Base-by-base conservation (phyloP, 2,113 vertebrate genomes). In the Riparia riparia region DNA sequence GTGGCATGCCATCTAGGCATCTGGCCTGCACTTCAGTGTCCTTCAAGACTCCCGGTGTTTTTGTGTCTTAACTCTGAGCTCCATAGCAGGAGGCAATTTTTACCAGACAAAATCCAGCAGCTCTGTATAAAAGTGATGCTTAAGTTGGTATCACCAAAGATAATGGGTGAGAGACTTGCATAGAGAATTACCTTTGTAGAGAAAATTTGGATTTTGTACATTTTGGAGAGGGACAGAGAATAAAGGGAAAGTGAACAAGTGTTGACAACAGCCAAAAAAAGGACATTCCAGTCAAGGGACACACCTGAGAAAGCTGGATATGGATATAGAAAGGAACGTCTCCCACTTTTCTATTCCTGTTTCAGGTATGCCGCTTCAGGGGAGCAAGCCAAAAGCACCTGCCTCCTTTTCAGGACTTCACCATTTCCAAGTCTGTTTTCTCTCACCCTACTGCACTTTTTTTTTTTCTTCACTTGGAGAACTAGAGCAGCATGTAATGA, bases 281-380 rank as follows among this genome's bases (percentile, higher is more conserved):
- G 3, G 24, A 39, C 17, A 14, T 65, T 68, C 39, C 7, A 47
- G 18, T 58, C 13, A 51, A 85, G 29, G 6, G 18, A 1, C 2
- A 8, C 8, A 72, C 17, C 20, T 57, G 65, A 56, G 45, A 42
- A 63, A 76, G 7, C 0, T 0, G 0, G 21, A 25, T 15, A 18
- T 0, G 0, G 21, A 25, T 15, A 18, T 8, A 81, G 39, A 50
- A 70, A 77, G 21, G 9, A 78, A 54, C 8, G 21, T 69, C 49
- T 85, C 31, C 12, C 28, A 57, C 12, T 65, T 91, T 89, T 74
- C 37, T 64, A 16, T 31, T 3, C 5, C 10, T 63, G 6, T 61
- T 88, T 85, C 54, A 72, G 50, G 57, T 32, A 34, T 28, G 10
- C 37, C 13, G 7, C 29, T 74, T 84, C 9, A 76, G 32, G 14